Evolutionary conservation across 2,113 vertebrate genomes (phyloP).

Genomic region (Colossoma macropomum): DNA sequence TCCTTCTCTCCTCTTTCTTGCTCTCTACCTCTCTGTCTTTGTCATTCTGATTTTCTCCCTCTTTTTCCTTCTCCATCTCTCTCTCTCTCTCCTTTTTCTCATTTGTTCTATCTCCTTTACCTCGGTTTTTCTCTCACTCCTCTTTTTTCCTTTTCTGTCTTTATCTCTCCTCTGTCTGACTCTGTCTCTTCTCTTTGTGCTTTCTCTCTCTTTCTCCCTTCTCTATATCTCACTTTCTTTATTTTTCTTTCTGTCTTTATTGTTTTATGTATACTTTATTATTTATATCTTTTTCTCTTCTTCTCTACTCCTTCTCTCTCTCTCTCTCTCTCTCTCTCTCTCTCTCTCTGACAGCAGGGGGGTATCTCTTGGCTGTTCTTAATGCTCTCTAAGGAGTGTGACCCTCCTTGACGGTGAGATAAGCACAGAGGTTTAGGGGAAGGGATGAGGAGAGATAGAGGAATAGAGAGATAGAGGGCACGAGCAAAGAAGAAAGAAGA

Average conservation of each 20-base stretch:
- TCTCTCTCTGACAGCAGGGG: slow-evolving; percentile 14
- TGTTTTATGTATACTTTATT: no score
- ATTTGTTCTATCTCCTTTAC: background rate
- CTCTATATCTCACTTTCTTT: no score
- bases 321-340: background rate
- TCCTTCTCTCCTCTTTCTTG: no score
- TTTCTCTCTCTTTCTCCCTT: background rate
- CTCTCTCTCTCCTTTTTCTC: background rate
- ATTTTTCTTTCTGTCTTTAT: no score
- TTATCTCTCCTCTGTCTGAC: background rate
- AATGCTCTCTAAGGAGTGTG: slow-evolving; percentile 12
- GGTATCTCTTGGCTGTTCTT: slow-evolving; percentile 40
- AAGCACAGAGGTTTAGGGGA: slow-evolving; percentile 9
- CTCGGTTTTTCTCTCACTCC: background rate
- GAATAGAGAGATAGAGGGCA: slow-evolving; percentile 5
- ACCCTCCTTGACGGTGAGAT: slow-evolving; percentile 31
- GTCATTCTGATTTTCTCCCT: no score
- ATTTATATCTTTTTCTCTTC: background rate
- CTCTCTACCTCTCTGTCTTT: no score
- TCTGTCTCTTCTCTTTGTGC: background rate
- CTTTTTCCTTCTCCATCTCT: no score
- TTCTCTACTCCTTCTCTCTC: no score
- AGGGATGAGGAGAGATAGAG: slow-evolving; percentile 13
- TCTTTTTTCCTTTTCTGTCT: background rate
- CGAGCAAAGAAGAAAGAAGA: background rate